Evolutionary conservation across 2,888 invertebrate genomes (phyloP).

Genomic region (Drosophila rellima): DNA sequence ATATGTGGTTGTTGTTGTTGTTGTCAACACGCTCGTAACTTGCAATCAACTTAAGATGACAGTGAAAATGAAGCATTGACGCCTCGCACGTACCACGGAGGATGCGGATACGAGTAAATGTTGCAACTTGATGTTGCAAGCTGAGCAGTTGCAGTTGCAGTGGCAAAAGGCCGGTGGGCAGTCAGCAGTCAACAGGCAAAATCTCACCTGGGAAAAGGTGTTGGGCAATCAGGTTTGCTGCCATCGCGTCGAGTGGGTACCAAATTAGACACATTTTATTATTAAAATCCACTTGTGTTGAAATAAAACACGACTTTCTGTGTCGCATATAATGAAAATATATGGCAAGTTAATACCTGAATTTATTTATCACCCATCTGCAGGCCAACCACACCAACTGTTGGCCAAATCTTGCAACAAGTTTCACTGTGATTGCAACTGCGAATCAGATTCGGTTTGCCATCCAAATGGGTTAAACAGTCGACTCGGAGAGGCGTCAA

Average conservation of each 20-base stretch:
- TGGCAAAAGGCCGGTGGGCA: constrained; percentile 55
- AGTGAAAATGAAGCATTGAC: constrained; percentile 85
- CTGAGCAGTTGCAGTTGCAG: constrained; percentile 34
- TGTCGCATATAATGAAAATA: constrained; percentile 86
- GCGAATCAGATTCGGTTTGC: constrained; percentile 1
- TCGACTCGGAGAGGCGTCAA: no score
- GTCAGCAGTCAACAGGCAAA: constrained; percentile 15
- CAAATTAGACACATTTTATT: constrained; percentile 85
- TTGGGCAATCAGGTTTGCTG: constrained; percentile 72
- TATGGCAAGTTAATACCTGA: constrained; percentile 85
- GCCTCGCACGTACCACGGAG: constrained; percentile 83
- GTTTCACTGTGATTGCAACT: constrained; percentile 23
- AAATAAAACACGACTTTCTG: constrained; percentile 86
- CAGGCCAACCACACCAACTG: constrained; percentile 48
- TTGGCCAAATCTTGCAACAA: constrained; percentile 32
- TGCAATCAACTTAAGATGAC: constrained; percentile 85
- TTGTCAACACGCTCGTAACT: constrained; percentile 84
- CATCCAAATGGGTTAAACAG: neutral
- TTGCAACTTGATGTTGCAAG: constrained; percentile 20
- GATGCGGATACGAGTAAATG: constrained; percentile 39
- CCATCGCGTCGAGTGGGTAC: constrained; percentile 64
- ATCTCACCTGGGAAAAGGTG: constrained; percentile 55
- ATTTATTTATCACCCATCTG: constrained; percentile 83
- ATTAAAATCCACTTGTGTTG: constrained; percentile 85
- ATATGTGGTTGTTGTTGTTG: constrained; percentile 45